Percentiles rank a stretch among this genome's conserved stretches.
phyloP scores from a whole-genome alignment of 2,888 invertebrate species.

The Drosophila stalkeri region DNA sequence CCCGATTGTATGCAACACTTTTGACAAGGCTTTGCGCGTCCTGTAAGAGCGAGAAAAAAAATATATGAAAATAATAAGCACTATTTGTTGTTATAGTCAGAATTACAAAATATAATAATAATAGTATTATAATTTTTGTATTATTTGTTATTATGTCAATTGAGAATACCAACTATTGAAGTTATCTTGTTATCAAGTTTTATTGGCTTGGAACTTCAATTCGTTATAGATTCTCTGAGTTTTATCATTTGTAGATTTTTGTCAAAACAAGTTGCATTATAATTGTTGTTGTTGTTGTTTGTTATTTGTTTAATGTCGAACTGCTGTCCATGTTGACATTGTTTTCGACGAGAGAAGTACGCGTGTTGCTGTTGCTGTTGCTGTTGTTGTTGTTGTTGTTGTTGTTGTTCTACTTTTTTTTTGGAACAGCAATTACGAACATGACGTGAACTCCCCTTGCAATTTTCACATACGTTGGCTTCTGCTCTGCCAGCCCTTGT shows the following conservation, averaged over 20 bases:
- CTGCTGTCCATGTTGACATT: conserved; percentile 69
- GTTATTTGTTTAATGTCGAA: conserved; percentile 54
- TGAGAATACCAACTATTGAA: not conserved
- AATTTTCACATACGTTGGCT: conserved; percentile 36
- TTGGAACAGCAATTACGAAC: conserved; percentile 25
- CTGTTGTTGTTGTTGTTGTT: conserved; percentile 36
- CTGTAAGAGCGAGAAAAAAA: not conserved
- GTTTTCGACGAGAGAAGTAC: conserved; percentile 71
- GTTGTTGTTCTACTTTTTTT: conserved; percentile 35
- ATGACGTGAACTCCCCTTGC: conserved; percentile 36
- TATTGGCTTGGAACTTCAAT: not conserved
- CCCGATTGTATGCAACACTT: conserved; percentile 66
- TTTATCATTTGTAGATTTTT: conserved; percentile 17
- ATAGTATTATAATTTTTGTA: not conserved
- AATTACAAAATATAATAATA: not conserved
- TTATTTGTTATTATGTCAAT: too few relatives aligned
- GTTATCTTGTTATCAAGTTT: not conserved
- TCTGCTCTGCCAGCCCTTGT: conserved; percentile 18
- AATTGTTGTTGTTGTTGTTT: conserved; percentile 30
- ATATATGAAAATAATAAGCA: not conserved
- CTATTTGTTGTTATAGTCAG: not conserved
- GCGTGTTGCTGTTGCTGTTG: conserved; percentile 48
- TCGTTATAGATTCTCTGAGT: not conserved
- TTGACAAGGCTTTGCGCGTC: not conserved
- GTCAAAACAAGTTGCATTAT: conserved; percentile 45